Conservation (phyloP, 2,113 vertebrate species). For the Chrysochloris asiatica region DNA sequence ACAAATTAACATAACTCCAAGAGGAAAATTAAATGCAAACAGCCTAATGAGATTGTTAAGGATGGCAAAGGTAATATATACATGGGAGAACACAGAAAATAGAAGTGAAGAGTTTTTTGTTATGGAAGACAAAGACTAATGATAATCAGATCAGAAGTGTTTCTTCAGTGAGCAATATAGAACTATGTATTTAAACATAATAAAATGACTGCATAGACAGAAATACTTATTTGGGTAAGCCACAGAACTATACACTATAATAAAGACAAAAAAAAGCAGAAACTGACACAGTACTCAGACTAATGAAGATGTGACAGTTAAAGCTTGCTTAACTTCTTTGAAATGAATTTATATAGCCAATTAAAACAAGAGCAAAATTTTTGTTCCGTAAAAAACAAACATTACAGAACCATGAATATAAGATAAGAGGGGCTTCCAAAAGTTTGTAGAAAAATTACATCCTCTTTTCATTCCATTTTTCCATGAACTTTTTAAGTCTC, state of each 20-base stretch:
- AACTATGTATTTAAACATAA: background rate
- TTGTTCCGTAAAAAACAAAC: background rate
- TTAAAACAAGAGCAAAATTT: background rate
- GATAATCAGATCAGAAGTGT: no score
- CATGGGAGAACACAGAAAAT: background rate
- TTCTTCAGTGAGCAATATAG: background rate
- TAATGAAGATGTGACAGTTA: background rate
- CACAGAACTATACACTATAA: background rate
- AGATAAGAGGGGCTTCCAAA: no score
- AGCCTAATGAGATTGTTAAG: background rate
- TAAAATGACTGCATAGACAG: background rate
- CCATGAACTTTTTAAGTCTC: no score
- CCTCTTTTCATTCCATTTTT: no score
- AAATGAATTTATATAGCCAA: background rate
- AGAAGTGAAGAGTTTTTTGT: background rate
- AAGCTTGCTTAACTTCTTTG: background rate
- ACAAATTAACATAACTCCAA: background rate
- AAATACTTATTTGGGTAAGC: background rate
- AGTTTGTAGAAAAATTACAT: no score
- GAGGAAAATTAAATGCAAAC: background rate
- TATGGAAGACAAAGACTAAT: background rate
- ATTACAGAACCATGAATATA: background rate
- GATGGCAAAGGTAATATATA: background rate
- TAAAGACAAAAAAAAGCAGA: background rate
- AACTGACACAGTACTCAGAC: background rate